Evolutionary conservation across 2,113 vertebrate genomes (phyloP).

Genomic region (Amazona vittata): DNA sequence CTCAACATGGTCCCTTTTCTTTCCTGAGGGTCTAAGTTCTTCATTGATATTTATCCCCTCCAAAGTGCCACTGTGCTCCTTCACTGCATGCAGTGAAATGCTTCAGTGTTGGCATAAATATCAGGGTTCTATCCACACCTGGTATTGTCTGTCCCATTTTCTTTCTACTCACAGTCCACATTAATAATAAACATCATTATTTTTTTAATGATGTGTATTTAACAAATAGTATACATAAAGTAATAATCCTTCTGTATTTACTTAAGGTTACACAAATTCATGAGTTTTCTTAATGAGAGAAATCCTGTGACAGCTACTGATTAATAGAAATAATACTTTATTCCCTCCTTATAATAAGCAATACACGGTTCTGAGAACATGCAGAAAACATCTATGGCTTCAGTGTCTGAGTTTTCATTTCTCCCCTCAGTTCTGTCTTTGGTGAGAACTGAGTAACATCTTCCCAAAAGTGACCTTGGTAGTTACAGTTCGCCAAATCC

Average conservation of each 20-base stretch:
- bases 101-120: neutral
- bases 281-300: constrained; percentile 1
- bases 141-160: neutral
- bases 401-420: neutral
- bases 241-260: neutral
- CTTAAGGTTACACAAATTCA: neutral
- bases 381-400: neutral
- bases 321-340: neutral
- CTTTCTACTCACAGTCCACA: neutral
- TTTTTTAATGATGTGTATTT: neutral
- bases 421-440: neutral
- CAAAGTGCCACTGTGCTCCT: neutral
- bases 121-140: neutral
- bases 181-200: neutral
- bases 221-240: neutral
- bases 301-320: neutral
- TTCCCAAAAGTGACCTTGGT: neutral
- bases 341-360: neutral
- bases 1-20: neutral
- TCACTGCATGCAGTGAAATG: neutral
- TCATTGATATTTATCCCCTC: neutral
- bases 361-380: neutral
- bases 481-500: neutral
- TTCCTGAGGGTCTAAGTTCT: neutral
- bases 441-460: neutral